Evolutionary conservation across 2,797 vertebrate species (phyloP).

Genomic region (Molossus alvarezi): DNA sequence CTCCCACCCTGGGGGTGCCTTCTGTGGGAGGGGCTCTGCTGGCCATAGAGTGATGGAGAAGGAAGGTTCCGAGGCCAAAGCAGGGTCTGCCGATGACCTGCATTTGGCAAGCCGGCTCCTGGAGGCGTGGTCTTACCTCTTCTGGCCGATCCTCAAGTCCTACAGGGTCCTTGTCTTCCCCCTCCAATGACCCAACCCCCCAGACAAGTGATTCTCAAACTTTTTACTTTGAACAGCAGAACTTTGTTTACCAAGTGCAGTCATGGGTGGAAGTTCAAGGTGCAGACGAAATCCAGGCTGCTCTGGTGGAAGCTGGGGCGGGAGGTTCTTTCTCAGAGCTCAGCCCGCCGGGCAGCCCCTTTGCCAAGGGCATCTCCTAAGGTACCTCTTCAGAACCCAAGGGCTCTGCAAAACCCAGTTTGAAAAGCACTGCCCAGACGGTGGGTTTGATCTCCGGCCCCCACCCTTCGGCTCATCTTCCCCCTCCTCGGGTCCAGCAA

Average conservation of each 20-base stretch:
- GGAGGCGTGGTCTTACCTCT: conserved; percentile 28
- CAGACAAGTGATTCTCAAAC: conserved; percentile 34
- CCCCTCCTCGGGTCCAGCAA: not conserved
- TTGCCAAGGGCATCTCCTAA: not conserved
- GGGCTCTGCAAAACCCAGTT: conserved; percentile 64
- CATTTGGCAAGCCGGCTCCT: not conserved
- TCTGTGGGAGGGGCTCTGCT: conserved; percentile 26
- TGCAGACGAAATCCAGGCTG: not conserved
- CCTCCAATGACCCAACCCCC: not conserved
- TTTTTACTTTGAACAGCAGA: conserved; percentile 73
- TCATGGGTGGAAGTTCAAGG: not conserved
- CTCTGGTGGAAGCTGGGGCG: not conserved
- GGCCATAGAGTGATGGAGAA: not conserved
- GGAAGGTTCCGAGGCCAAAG: conserved; percentile 5
- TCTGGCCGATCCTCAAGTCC: not conserved
- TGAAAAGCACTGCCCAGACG: conserved; percentile 65
- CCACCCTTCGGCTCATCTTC: not conserved
- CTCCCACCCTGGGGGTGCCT: not conserved
- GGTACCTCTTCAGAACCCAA: conserved; percentile 69
- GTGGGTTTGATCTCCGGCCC: not conserved
- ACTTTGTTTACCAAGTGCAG: not conserved
- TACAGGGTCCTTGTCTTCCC: conserved; percentile 38
- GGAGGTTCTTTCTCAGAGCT: not conserved
- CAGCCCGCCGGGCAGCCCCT: not conserved
- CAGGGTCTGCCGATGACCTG: not conserved